Evolutionary conservation across 2,888 invertebrate genomes (phyloP), one percentile per base, ranked within the genome.

Genomic region (Ophioninae sp.): DNA sequence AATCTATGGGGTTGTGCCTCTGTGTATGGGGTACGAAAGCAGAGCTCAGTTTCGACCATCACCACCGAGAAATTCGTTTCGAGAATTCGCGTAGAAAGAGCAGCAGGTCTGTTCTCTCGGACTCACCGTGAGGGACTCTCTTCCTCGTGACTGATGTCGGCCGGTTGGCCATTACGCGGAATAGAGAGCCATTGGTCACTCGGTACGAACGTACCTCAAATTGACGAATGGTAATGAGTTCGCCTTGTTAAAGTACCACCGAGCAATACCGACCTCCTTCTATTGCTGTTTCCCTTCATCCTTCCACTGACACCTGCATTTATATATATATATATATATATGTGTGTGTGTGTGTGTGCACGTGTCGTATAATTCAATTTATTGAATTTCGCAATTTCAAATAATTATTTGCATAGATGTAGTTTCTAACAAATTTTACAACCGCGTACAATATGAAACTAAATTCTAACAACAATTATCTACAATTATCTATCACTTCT

Each of bases 221-320:
- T 93, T 93, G 93, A 93, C 92, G 91, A 93, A 93, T 92, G 93
- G 92, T 93, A 92, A 93, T 93, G 92, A 93, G 92, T 92, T 92
- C 90, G 89, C 86, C 91, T 91, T 90, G 92, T 92, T 92, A 92
- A 92, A 91, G 90, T 90, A 92, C 91, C 89, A 89, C 67, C 84
- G 68, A 78, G 75, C 81, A 78, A 69, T 65, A 57, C 73, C 70
- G 56, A 75, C 70, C 70, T 81, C 74, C 79, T 81, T 64, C 73
- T 70, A 64, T 87, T 88, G 82, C 84, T 85, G 70, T 77, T 30
- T 30, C 70, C 79, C 68, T 39, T 59, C 44, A 57, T 23, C 59
- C 73, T 79, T 73, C 67, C 13, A 44, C 68, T 20, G 17, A 8
- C 37, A 23, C 56, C 1, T 20, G 21, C 56, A 6, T 13, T 5